These are phyloP conservation scores for Drosophila willistoni DNA, from an alignment of 1,140 invertebrate species.

Conservation along the genomic window DNA sequence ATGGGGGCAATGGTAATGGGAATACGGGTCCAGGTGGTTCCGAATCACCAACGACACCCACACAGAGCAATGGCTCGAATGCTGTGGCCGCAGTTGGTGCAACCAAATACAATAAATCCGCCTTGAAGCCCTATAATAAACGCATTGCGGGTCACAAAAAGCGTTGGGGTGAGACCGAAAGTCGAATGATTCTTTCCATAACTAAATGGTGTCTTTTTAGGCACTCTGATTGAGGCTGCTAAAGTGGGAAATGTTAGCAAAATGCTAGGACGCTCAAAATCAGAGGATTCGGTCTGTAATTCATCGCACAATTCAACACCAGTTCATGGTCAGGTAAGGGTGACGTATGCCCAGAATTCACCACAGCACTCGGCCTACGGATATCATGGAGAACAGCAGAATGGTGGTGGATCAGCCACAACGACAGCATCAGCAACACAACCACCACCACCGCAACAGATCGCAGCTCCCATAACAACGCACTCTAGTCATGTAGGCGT, in stretches of 20 bases:
- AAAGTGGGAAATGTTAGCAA: slow-evolving; percentile 89
- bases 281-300: slow-evolving; percentile 93
- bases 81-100: slow-evolving; percentile 21
- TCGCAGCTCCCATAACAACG: slow-evolving; percentile 17
- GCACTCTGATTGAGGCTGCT: slow-evolving; percentile 93
- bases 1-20: slow-evolving; percentile 43
- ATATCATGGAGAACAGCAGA: slow-evolving; percentile 39
- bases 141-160: slow-evolving; percentile 87
- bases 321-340: slow-evolving; percentile 73
- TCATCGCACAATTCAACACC: slow-evolving; percentile 80
- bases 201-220: slow-evolving; percentile 58
- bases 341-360: slow-evolving; percentile 73
- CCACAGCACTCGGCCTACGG: slow-evolving; percentile 52
- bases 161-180: slow-evolving; percentile 84
- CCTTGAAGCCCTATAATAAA: slow-evolving; percentile 84
- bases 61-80: slow-evolving; percentile 15
- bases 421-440: slow-evolving; percentile 12
- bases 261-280: slow-evolving; percentile 89
- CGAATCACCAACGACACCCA: slow-evolving; percentile 67
- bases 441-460: slow-evolving; percentile 9
- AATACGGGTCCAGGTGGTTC: slow-evolving; percentile 24
- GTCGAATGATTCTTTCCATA: neutral
- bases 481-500: slow-evolving; percentile 41
- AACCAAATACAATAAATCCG: slow-evolving; percentile 80
- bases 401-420: neutral